These are phyloP conservation scores for Drosophila sp. DNA, from an alignment of 1,140 invertebrate genomes.

Conservation along the genomic window DNA sequence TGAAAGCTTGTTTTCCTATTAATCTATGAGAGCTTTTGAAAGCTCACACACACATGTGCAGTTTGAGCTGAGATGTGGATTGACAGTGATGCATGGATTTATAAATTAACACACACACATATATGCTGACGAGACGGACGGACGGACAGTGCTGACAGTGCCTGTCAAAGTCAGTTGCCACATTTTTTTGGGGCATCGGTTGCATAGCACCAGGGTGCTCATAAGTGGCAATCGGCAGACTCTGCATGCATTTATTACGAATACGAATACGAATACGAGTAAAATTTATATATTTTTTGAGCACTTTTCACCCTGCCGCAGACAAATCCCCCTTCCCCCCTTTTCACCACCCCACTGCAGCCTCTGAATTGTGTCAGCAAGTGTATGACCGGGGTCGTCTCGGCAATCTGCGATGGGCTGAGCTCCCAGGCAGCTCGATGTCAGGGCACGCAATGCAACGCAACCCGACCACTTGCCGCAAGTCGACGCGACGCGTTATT, in stretches of 20 bases:
- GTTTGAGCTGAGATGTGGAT: neutral
- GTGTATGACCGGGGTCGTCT: neutral
- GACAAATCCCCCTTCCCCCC: neutral
- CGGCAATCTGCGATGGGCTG: neutral
- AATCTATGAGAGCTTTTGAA: neutral
- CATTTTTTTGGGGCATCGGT: neutral
- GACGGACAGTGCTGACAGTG: conserved; percentile 10
- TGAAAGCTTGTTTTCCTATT: neutral
- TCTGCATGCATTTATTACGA: conserved; percentile 23
- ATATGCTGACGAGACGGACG: neutral
- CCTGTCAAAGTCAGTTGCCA: conserved; percentile 22
- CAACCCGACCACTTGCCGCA: conserved; percentile 3
- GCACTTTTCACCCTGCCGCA: neutral
- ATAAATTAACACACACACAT: neutral
- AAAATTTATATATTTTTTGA: neutral
- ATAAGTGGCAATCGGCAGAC: conserved; percentile 17
- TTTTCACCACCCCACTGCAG: neutral
- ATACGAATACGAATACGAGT: conserved; percentile 1
- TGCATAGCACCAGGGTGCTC: conserved; percentile 8
- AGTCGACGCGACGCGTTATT: conserved; percentile 73
- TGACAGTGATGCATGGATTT: neutral
- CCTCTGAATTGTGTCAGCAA: neutral
- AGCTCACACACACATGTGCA: conserved; percentile 16
- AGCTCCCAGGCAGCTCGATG: neutral
- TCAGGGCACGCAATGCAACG: neutral